Conservation (phyloP, 2,113 vertebrate genomes). For the Gnathonemus echidnorhynchus region DNA sequence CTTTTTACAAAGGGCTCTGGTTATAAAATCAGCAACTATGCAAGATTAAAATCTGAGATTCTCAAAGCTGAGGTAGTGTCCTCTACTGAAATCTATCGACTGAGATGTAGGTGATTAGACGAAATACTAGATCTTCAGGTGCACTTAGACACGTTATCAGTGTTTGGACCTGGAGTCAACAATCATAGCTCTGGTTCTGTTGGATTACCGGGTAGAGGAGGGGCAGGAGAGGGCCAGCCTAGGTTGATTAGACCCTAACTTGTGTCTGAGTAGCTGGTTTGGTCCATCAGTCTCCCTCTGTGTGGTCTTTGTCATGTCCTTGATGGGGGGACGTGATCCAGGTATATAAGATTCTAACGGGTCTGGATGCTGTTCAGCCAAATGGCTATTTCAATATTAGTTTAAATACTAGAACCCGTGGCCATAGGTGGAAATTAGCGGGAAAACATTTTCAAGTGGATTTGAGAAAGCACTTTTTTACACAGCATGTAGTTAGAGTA, state of each 20-base stretch:
- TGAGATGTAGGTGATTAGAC: neutral
- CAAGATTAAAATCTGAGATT: constrained; percentile 12
- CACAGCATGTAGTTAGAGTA: too few relatives aligned
- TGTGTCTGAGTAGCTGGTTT: neutral
- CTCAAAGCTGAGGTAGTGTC: neutral
- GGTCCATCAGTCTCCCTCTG: neutral
- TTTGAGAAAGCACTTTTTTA: too few relatives aligned
- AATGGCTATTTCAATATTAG: too few relatives aligned
- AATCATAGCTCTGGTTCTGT: neutral
- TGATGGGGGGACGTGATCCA: neutral
- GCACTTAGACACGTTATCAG: neutral
- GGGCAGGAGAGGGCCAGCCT: neutral
- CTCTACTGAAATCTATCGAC: neutral
- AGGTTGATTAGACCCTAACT: neutral
- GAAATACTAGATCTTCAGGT: neutral
- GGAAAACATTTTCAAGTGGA: too few relatives aligned
- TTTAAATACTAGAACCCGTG: too few relatives aligned
- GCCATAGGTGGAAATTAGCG: too few relatives aligned
- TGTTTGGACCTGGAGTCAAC: neutral
- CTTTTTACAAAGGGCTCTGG: neutral
- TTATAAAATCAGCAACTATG: constrained; percentile 8
- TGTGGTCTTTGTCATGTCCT: neutral
- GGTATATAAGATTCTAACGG: too few relatives aligned
- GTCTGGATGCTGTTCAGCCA: too few relatives aligned
- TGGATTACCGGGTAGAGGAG: too few relatives aligned